Conservation (phyloP, 2,888 invertebrate species). For the Drosophila anomelani region DNA sequence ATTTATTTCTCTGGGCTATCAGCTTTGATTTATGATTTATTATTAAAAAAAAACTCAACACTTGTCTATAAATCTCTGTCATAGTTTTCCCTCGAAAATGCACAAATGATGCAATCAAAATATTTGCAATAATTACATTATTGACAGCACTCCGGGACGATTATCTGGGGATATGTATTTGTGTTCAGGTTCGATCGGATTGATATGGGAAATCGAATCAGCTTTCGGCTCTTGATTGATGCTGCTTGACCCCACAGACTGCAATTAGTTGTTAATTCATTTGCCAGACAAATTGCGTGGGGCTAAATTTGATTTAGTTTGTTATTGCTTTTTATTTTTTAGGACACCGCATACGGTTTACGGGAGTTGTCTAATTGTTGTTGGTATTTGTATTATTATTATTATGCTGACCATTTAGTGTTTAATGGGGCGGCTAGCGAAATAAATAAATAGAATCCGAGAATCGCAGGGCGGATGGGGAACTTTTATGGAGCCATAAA, state of each 20-base stretch:
- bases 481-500: constrained; percentile 45
- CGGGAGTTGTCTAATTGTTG: constrained; percentile 30
- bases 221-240: constrained; percentile 40
- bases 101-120: constrained; percentile 27
- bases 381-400: constrained; percentile 14
- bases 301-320: constrained; percentile 37
- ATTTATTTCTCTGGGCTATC: not conserved
- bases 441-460: constrained; percentile 30
- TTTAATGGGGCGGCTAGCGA: constrained; percentile 36
- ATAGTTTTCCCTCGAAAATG: not conserved
- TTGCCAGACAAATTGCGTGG: constrained; percentile 31
- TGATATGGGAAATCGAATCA: constrained; percentile 42
- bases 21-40: constrained; percentile 6
- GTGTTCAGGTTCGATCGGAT: constrained; percentile 11
- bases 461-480: constrained; percentile 14
- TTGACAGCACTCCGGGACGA: constrained; percentile 23
- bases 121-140: constrained; percentile 31
- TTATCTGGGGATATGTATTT: constrained; percentile 31
- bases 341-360: constrained; percentile 4
- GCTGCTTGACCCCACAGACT: constrained; percentile 15
- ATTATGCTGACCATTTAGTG: constrained; percentile 34
- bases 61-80: constrained; percentile 2
- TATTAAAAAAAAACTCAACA: not conserved
- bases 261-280: constrained; percentile 50
- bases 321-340: constrained; percentile 19